A percentile compares a stretch with the other conserved stretches of the same genome.
Conservation (phyloP, 2,113 vertebrate species). For the Actinemys pallida region DNA sequence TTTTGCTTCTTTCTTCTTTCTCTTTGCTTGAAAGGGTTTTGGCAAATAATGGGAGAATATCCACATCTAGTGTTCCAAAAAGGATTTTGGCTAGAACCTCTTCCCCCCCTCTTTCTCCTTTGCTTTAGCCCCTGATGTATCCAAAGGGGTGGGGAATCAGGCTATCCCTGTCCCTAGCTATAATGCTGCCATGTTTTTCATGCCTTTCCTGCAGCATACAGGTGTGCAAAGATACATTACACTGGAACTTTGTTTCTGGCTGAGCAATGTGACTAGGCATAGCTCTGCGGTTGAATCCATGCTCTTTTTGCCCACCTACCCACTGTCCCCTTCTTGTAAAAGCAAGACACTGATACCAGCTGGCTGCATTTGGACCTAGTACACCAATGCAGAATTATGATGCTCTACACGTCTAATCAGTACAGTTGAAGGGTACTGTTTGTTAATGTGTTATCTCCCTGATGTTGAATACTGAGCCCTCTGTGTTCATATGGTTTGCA, state of each 20-base stretch:
- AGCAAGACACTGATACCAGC: neutral
- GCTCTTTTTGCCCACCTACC: neutral
- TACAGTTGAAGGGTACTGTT: neutral
- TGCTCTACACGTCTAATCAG: neutral
- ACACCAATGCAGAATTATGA: neutral
- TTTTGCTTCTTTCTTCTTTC: conserved; percentile 37
- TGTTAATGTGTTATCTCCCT: conserved; percentile 40
- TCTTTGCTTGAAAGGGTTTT: conserved; percentile 14
- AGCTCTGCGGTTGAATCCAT: rapidly evolving
- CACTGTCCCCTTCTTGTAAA: neutral
- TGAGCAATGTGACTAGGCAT: neutral
- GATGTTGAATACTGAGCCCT: conserved; percentile 5
- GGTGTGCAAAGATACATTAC: neutral
- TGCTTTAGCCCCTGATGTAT: neutral
- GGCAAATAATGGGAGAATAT: neutral
- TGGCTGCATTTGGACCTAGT: neutral
- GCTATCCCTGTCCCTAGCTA: neutral
- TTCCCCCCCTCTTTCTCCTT: neutral
- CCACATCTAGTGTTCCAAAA: neutral
- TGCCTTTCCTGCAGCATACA: neutral
- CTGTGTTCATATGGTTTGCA: conserved; percentile 35
- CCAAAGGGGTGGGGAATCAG: neutral
- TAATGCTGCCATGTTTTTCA: neutral
- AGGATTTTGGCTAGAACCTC: neutral
- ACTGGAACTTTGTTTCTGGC: conserved; percentile 22